These are phyloP conservation scores for Platycnemis pennipes DNA, from an alignment of 2,888 invertebrate genomes.

Conservation along the genomic window DNA sequence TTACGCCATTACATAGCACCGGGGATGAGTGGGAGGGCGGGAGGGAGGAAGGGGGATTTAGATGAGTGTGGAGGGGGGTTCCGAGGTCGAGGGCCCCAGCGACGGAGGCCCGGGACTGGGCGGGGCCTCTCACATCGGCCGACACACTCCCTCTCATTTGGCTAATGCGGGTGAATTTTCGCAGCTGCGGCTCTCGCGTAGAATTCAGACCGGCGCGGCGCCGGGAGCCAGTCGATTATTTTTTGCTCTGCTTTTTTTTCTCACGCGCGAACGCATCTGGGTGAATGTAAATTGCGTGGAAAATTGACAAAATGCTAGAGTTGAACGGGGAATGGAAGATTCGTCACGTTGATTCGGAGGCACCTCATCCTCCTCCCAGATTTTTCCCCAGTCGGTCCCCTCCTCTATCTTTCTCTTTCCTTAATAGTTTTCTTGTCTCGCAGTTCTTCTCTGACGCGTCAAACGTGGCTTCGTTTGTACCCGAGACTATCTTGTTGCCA, in stretches of 20 bases:
- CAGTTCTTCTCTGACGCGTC: no score
- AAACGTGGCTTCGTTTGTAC: no score
- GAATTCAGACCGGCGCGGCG: no score
- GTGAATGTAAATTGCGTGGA: not conserved
- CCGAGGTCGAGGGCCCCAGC: not conserved
- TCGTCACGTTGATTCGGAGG: not conserved
- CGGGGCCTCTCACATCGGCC: not conserved
- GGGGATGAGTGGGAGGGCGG: not conserved
- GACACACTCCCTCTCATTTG: not conserved
- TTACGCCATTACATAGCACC: not conserved
- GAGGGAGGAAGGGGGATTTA: not conserved
- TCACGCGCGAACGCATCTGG: not conserved
- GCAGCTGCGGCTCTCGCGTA: not conserved
- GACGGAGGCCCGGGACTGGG: not conserved
- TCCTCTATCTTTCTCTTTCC: not conserved
- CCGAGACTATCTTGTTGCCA: no score
- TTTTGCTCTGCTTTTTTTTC: not conserved
- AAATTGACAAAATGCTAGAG: not conserved
- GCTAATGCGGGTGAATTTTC: slow-evolving; percentile 14
- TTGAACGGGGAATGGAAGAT: not conserved
- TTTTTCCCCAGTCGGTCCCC: no score
- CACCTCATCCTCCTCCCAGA: no score
- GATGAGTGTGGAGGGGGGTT: not conserved
- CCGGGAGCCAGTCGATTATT: not conserved
- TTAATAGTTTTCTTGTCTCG: not conserved